Conservation (phyloP, 2,888 invertebrate species). For the Cantharis flavilabris region DNA sequence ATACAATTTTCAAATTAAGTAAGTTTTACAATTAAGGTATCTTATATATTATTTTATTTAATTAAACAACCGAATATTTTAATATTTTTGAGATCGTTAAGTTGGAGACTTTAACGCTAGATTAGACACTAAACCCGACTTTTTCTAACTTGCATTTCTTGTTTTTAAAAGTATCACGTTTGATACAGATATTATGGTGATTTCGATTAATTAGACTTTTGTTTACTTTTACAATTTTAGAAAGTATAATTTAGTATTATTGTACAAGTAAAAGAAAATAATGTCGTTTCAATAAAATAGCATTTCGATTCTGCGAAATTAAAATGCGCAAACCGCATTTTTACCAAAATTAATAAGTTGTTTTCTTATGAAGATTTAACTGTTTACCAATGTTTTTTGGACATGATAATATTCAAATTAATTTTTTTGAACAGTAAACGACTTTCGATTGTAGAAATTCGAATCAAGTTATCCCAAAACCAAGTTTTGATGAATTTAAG, state of each 20-base stretch:
- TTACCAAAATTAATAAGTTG: background rate
- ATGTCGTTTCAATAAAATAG: background rate
- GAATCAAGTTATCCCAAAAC: background rate
- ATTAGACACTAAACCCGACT: slow-evolving; percentile 8
- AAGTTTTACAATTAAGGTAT: background rate
- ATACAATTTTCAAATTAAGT: background rate
- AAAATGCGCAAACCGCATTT: background rate
- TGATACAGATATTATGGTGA: background rate
- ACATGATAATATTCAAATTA: background rate
- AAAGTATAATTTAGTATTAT: background rate
- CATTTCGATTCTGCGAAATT: background rate
- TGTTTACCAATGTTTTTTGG: background rate
- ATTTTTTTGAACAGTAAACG: background rate
- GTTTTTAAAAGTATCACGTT: background rate
- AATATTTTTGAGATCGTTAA: background rate
- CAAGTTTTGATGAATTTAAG: background rate
- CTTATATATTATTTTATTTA: background rate
- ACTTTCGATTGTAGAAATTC: background rate
- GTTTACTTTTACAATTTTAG: background rate
- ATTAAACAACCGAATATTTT: background rate
- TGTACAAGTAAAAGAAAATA: background rate
- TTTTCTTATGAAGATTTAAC: background rate
- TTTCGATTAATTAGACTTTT: background rate
- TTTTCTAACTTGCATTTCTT: background rate
- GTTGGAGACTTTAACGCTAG: slow-evolving; percentile 11